Percentiles rank a stretch among this genome's conserved stretches.
Evolutionary conservation across 2,888 invertebrate genomes (phyloP).

Genomic region (Tetragonisca angustula): DNA sequence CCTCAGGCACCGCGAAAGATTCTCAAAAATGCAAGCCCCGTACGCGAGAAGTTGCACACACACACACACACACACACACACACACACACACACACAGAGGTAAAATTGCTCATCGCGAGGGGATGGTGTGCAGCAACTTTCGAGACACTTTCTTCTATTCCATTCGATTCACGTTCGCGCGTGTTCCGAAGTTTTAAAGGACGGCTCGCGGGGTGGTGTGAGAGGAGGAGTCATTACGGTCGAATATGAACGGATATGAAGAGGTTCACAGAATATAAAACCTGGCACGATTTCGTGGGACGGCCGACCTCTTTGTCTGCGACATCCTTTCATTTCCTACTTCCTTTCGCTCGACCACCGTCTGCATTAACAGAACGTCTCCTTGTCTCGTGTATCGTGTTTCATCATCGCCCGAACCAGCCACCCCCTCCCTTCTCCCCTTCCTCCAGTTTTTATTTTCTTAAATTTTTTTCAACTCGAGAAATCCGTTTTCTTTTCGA

Average conservation of each 20-base stretch:
- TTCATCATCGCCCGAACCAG: neutral
- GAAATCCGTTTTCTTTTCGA: too few relatives aligned
- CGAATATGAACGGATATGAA: conserved; percentile 42
- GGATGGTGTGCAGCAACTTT: too few relatives aligned
- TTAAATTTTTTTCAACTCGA: too few relatives aligned
- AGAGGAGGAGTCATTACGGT: conserved; percentile 22
- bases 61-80: too few relatives aligned
- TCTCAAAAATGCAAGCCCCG: too few relatives aligned
- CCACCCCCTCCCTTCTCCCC: too few relatives aligned
- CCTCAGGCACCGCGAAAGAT: too few relatives aligned
- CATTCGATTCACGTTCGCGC: conserved; percentile 15
- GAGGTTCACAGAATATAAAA: conserved; percentile 54
- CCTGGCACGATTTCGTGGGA: conserved; percentile 7
- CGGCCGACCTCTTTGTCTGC: conserved; percentile 13
- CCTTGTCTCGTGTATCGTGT: neutral
- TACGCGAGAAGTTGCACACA: too few relatives aligned
- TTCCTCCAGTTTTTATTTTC: too few relatives aligned
- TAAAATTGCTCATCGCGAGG: too few relatives aligned
- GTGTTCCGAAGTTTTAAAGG: conserved; percentile 30
- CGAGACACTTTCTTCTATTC: neutral
- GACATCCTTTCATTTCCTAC: conserved; percentile 45
- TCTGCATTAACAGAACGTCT: conserved; percentile 19
- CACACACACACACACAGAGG: too few relatives aligned
- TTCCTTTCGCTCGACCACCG: neutral
- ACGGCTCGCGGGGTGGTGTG: too few relatives aligned